Evolutionary conservation across 2,888 invertebrate genomes (phyloP), one percentile per base, ranked within the genome.

Genomic region (Clepsis dumicolana): DNA sequence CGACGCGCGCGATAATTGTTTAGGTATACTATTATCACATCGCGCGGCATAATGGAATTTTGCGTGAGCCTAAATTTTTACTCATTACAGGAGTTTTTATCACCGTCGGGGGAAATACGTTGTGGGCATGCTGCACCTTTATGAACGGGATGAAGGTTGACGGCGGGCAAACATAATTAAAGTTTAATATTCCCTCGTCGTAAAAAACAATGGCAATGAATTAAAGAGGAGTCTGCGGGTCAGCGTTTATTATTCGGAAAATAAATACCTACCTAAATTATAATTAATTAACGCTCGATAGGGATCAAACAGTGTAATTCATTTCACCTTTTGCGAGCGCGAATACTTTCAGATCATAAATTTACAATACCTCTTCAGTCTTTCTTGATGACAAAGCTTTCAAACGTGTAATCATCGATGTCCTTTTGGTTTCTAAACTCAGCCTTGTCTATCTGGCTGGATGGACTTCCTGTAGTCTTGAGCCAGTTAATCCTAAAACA

Each of bases 361-460:
- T 57, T 62, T 27, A 64, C 50, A 63, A 21, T 63, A 63, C 50
- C 56, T 66, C 75, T 75, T 71, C 80, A 81, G 74, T 87, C 89
- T 70, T 82, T 84, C 48, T 76, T 74, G 60, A 96, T 94, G 24
- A 82, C 78, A 76, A 96, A 96, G 65, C 89, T 82, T 0, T 87
- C 73, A 72, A 91, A 94, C 0, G 91, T 87, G 65, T 84, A 95
- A 2, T 92, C 83, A 0, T 83, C 57, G n/a, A 96, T 94, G 70
- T 94, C 91, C 71, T 93, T 94, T 70, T 94, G 94, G 78, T 96
- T 96, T 18, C 90, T 92, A 84, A 97, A 97, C 71, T 95, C 95
- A 0, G 95, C 95, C 82, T 95, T 96, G 8, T 96, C 96, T 74
- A 97, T 97, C 73, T 91, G 91, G 54, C 97, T 96, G 73, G 94